Evolutionary conservation across 2,888 invertebrate genomes (phyloP), one percentile per base, ranked within the genome.

Genomic region (Drosophila dives): DNA sequence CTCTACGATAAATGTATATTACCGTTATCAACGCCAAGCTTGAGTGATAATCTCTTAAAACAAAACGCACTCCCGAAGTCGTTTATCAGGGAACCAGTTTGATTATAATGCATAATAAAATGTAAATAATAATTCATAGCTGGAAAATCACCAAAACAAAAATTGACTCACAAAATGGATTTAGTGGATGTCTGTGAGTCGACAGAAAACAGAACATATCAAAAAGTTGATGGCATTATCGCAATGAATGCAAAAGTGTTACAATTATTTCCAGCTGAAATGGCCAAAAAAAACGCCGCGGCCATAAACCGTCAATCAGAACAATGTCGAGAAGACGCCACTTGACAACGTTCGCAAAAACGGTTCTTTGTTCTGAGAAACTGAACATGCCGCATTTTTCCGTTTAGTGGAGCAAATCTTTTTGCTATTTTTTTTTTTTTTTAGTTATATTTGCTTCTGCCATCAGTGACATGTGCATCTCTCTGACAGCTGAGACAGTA

Each of bases 1-100:
- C 15, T 76, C 68, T 89, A 38, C 17, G 38, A 29, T 48, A 38
- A 59, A 32, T 64, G 42, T n/a, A n/a, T n/a, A 29, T 73, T 40
- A 59, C 15, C 51, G 62, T 70, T 78, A 78, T 81, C 79, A 63
- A n/a, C 48, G 17, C 10, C 7, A 33, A 20, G 17, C 10, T 50
- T 20, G 53, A 63, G 51, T 77, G 75, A 80, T 77, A 83, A 83
- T 80, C 49, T n/a, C 50, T 66, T 60, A 72, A 80, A 72, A 64
- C 72, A 40, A 45, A 26, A 73, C 67, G 73, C 86, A 85, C 81
- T 88, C 90, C 83, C 88, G 83, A 89, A 84, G 86, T 76, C 64
- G 58, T 75, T 83, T 81, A 81, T 89, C 80, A 79, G 68, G 15
- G 67, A 42, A 38, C 51, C 50, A 63, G 53, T 72, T 66, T 71